A percentile compares a stretch with the other conserved stretches of the same genome.
Conservation (phyloP, 2,888 invertebrate species). For the Tridacna gigas region DNA sequence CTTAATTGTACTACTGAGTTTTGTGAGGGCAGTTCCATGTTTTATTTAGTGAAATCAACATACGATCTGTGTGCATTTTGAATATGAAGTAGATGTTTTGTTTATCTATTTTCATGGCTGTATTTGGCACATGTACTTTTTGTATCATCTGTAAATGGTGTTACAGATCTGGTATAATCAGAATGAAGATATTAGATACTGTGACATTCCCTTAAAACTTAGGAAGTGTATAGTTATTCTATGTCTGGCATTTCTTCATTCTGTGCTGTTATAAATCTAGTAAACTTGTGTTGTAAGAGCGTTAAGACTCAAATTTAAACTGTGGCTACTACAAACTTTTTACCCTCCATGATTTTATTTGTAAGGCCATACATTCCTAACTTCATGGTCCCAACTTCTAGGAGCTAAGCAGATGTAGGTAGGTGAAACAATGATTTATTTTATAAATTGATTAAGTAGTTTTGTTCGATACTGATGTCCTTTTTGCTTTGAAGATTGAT, state of each 20-base stretch:
- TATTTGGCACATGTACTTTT: conserved; percentile 61
- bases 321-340: conserved; percentile 49
- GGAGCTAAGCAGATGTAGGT: conserved; percentile 61
- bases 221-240: conserved; percentile 30
- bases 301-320: background rate
- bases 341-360: conserved; percentile 63
- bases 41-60: conserved; percentile 60
- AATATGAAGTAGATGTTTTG: conserved; percentile 67
- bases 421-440: conserved; percentile 51
- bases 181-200: background rate
- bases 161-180: background rate
- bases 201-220: conserved; percentile 1
- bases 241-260: conserved; percentile 82
- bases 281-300: conserved; percentile 2
- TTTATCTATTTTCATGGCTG: conserved; percentile 63
- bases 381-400: conserved; percentile 56
- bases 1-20: conserved; percentile 63
- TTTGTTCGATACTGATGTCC: background rate
- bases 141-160: conserved; percentile 8
- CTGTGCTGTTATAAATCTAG: conserved; percentile 69
- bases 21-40: conserved; percentile 62
- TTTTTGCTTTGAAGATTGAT: background rate
- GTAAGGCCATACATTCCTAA: conserved; percentile 67
- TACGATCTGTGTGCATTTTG: conserved; percentile 67
- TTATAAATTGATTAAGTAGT: background rate